Evolutionary conservation across 2,888 invertebrate genomes (phyloP).

Genomic region (Trisateles emortualis): DNA sequence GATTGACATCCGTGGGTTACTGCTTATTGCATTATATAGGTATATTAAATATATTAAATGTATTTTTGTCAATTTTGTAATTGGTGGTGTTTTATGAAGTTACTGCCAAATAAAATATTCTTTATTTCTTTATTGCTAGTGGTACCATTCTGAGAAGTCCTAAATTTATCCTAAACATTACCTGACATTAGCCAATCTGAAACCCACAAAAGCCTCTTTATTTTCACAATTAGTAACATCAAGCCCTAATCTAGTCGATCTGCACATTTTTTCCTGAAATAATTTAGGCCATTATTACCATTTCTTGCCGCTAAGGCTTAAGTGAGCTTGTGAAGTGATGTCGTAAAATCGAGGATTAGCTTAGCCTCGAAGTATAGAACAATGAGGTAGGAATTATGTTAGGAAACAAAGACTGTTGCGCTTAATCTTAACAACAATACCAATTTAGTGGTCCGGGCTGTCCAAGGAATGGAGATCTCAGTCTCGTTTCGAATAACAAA

Average conservation of each 20-base stretch:
- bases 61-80: too few species aligned
- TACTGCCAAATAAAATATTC: too few species aligned
- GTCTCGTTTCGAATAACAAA: constrained; percentile 16
- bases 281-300: constrained; percentile 15
- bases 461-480: constrained; percentile 5
- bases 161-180: too few species aligned
- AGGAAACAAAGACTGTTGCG: neutral
- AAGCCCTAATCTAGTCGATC: neutral
- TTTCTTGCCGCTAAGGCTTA: constrained; percentile 9
- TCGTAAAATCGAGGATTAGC: constrained; percentile 21
- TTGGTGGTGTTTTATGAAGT: too few species aligned
- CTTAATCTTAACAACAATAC: constrained; percentile 14
- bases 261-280: constrained; percentile 14
- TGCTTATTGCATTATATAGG: too few species aligned
- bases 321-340: constrained; percentile 17
- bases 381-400: constrained; percentile 7
- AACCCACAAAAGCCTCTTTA: neutral
- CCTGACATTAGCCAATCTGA: neutral
- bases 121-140: too few species aligned
- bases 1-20: too few species aligned
- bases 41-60: too few species aligned
- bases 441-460: constrained; percentile 8
- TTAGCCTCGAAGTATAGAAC: constrained; percentile 12
- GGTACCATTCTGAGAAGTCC: too few species aligned
- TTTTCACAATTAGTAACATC: neutral